Evolutionary conservation across 2,113 vertebrate species (phyloP), one percentile per base, ranked within the genome.

Genomic region (Copsychus sechellarum): DNA sequence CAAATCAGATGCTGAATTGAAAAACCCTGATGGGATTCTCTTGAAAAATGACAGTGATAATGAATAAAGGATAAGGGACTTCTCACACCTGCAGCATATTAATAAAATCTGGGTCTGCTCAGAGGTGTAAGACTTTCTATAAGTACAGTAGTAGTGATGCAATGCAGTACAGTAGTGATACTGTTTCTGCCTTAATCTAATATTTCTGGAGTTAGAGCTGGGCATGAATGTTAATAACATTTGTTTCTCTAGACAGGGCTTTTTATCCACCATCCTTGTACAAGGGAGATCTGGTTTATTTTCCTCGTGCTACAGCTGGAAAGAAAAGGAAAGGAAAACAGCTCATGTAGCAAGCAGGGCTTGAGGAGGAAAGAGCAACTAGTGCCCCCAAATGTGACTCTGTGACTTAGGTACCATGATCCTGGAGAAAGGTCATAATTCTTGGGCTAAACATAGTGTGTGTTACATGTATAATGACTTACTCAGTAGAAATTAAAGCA

Each of bases 21-120:
- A 92, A 94, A 95, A 76, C 18, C 14, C 78, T 79, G 77, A 74
- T 80, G 70, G 77, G 65, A 92, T 91, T 95, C 62, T 89, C 40
- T 62, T 85, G 87, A 72, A 92, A 95, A 95, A 80, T 72, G 69
- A 54, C 0, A 3, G 29, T 28, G 43, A 69, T 84, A 89, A 85
- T 80, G 93, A 89, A 85, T 89, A 76, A 93, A 95, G 65, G 78
- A 81, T 47, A 47, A 84, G 36, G 42, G 57, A 26, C 24, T 40
- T 86, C 87, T 93, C 57, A 79, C 53, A 81, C 53, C 36, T 87
- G 61, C 77, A 74, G 84, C 81, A 76, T 92, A 57, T 33, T 85
- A 89, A 95, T 84, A 92, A 86, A 92, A 84, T 36, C 38, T 45
- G 57, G 77, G 70, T 76, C 89, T 82, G 36, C 78, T 91, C 73